A percentile compares a stretch with the other conserved stretches of the same genome.
Conservation (phyloP, 2,797 vertebrate species). For the Cuniculus paca region DNA sequence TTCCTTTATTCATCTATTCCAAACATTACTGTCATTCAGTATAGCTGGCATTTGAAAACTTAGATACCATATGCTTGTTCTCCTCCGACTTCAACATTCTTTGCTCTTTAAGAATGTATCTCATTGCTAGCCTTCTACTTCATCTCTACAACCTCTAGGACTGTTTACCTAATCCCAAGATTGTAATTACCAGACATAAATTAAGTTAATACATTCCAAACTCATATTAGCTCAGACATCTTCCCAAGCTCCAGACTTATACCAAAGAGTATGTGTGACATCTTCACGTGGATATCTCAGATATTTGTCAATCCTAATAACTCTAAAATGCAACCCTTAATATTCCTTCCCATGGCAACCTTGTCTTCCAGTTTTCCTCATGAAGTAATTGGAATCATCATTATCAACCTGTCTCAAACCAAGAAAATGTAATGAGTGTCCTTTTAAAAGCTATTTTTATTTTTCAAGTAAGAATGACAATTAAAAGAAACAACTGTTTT, state of each 20-base stretch:
- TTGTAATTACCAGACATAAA: background rate
- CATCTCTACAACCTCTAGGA: background rate
- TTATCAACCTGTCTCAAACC: background rate
- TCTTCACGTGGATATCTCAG: background rate
- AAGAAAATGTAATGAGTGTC: background rate
- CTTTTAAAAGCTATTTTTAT: background rate
- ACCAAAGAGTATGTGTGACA: background rate
- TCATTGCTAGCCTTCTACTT: background rate
- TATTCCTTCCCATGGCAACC: background rate
- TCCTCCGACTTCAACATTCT: background rate
- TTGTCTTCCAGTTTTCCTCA: background rate
- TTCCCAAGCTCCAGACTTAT: background rate
- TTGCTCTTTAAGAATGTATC: background rate
- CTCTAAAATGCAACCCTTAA: background rate
- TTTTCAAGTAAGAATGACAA: constrained; percentile 8
- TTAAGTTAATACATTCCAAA: background rate
- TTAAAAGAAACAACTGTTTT: background rate
- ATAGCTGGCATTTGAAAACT: background rate
- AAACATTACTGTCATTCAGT: background rate
- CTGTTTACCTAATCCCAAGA: background rate
- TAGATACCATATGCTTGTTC: background rate
- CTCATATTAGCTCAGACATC: background rate
- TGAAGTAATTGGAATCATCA: background rate
- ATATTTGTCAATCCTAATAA: background rate
- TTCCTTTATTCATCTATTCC: background rate